These are phyloP conservation scores for Toxotes lorentzi DNA, from an alignment of 2,797 vertebrate genomes.

Conservation along the genomic window DNA sequence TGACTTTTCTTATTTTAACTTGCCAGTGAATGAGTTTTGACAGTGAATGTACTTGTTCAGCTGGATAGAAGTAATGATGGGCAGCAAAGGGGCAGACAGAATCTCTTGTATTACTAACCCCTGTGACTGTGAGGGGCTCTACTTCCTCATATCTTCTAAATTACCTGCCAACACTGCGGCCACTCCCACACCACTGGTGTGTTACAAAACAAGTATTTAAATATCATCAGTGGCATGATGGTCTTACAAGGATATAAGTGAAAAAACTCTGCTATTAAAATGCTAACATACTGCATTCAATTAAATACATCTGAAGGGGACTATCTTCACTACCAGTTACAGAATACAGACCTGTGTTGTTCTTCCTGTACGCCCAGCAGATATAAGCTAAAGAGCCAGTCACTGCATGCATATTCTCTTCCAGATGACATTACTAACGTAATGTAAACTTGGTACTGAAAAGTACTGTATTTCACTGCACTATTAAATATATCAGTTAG, in stretches of 20 bases:
- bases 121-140: background rate
- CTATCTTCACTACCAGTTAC: background rate
- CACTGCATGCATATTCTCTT: background rate
- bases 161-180: background rate
- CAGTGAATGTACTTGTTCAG: constrained; percentile 3
- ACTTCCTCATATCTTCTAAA: constrained; percentile 18
- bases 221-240: background rate
- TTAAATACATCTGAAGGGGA: background rate
- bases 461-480: background rate
- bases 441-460: background rate
- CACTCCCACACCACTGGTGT: background rate
- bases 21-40: background rate
- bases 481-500: constrained; percentile 9
- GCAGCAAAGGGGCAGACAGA: background rate
- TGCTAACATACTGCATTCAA: background rate
- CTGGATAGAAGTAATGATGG: background rate
- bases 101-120: background rate
- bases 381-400: background rate
- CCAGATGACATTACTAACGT: constrained; percentile 1
- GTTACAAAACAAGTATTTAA: constrained; percentile 9
- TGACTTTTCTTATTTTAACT: background rate
- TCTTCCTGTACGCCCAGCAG: background rate
- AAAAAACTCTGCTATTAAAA: background rate
- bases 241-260: background rate
- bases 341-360: background rate